These are phyloP conservation scores for Scelioninae gen. 1 DNA, from an alignment of 2,888 invertebrate species.

Conservation along the genomic window DNA sequence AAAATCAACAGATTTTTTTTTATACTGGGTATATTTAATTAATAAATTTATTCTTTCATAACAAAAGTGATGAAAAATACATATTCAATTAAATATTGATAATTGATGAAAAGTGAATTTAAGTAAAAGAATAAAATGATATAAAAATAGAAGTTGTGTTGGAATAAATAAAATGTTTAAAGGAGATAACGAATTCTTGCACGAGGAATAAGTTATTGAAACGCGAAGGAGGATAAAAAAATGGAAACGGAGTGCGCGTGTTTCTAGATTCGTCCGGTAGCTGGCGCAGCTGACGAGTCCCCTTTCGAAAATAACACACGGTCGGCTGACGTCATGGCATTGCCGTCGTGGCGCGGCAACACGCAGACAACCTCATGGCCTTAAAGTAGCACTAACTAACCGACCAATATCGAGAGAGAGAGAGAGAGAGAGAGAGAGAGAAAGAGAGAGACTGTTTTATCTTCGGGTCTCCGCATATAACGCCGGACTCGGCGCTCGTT, in stretches of 20 bases:
- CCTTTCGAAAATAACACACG: slow-evolving; percentile 84
- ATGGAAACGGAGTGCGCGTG: slow-evolving; percentile 54
- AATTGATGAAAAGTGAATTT: neutral
- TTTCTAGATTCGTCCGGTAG: slow-evolving; percentile 71
- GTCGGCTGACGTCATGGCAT: slow-evolving; percentile 84
- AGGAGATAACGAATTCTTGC: slow-evolving; percentile 2
- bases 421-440: too few relatives aligned
- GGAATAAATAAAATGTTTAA: neutral
- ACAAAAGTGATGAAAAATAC: too few relatives aligned
- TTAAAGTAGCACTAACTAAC: slow-evolving; percentile 70
- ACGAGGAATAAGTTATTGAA: slow-evolving; percentile 29
- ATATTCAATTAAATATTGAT: too few relatives aligned
- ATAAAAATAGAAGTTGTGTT: neutral
- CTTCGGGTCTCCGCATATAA: slow-evolving; percentile 63
- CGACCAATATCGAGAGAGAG: slow-evolving; percentile 71
- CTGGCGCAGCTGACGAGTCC: slow-evolving; percentile 78
- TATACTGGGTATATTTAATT: too few relatives aligned
- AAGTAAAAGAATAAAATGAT: neutral
- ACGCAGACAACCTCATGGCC: slow-evolving; percentile 70
- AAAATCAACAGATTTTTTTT: too few relatives aligned
- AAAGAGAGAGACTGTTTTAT: slow-evolving; percentile 65
- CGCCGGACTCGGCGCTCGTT: slow-evolving; percentile 51
- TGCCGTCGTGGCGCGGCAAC: slow-evolving; percentile 70
- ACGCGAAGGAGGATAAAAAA: slow-evolving; percentile 32
- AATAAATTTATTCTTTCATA: too few relatives aligned